A percentile compares a stretch with the other conserved stretches of the same genome.
phyloP scores from a whole-genome alignment of 2,113 vertebrate genomes.

The Urocitellus parryii region DNA sequence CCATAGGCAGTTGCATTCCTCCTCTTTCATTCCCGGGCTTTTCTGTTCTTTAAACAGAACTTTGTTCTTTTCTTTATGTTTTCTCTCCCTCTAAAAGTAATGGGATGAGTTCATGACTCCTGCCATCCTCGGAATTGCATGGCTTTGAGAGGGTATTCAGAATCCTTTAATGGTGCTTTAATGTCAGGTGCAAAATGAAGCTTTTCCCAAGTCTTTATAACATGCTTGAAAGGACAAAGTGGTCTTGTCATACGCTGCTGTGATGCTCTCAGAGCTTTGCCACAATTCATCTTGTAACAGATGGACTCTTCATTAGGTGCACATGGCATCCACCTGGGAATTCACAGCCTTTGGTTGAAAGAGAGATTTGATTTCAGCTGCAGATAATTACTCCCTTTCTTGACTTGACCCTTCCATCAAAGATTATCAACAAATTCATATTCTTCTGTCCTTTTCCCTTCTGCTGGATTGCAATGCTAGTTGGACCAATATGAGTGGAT shows the following conservation, averaged over 20 bases:
- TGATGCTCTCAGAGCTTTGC: conserved; percentile 29
- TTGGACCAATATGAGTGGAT: conserved; percentile 6
- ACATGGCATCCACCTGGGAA: conserved; percentile 26
- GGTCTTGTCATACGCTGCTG: conserved; percentile 47
- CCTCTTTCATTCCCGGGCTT: background rate
- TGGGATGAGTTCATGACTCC: conserved; percentile 53
- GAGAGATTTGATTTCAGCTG: conserved; percentile 68
- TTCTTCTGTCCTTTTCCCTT: conserved; percentile 14
- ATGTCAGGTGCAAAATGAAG: conserved; percentile 59
- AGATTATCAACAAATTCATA: conserved; percentile 67
- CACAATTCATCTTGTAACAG: conserved; percentile 42
- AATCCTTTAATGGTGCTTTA: conserved; percentile 69
- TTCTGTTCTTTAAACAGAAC: conserved; percentile 69
- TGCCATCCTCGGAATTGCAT: conserved; percentile 59
- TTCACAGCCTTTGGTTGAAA: conserved; percentile 52
- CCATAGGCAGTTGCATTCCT: background rate
- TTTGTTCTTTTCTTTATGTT: conserved; percentile 65
- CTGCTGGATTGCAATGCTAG: background rate
- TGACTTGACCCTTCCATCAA: conserved; percentile 55
- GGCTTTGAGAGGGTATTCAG: conserved; percentile 44
- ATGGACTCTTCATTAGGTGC: conserved; percentile 70
- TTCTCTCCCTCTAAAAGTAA: conserved; percentile 39
- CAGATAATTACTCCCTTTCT: conserved; percentile 80
- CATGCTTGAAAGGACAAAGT: conserved; percentile 71
- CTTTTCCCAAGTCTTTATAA: conserved; percentile 63